Conservation (phyloP, 2,888 invertebrate species). For the Pyralis farinalis region DNA sequence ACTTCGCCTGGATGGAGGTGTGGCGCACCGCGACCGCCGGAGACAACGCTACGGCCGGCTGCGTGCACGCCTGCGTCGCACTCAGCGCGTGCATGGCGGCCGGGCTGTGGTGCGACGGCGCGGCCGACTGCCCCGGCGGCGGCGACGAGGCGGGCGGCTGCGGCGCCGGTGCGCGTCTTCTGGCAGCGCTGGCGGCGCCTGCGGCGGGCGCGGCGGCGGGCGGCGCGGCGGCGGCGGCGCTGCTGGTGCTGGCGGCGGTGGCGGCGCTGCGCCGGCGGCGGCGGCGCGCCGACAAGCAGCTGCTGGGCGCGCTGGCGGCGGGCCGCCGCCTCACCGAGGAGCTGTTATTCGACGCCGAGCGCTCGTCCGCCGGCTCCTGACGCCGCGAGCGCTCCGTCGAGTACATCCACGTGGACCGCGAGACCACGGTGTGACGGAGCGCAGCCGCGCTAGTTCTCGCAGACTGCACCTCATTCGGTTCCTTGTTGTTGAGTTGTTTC, state of each 20-base stretch:
- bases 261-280: conserved; percentile 80
- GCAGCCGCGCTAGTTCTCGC: conserved; percentile 22
- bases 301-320: conserved; percentile 81
- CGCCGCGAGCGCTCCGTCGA: conserved; percentile 94
- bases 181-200: conserved; percentile 84
- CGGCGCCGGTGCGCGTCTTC: conserved; percentile 71
- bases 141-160: conserved; percentile 79
- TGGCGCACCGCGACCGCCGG: conserved; percentile 25
- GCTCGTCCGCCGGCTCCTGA: conserved; percentile 86
- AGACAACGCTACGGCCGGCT: conserved; percentile 45
- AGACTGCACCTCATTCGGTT: conserved; percentile 4
- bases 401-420: conserved; percentile 95
- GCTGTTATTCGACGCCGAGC: conserved; percentile 83
- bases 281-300: conserved; percentile 81
- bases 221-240: conserved; percentile 75
- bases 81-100: conserved; percentile 89
- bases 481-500: conserved; percentile 6
- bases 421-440: conserved; percentile 92
- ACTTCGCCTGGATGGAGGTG: conserved; percentile 84
- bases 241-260: conserved; percentile 46
- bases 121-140: conserved; percentile 53
- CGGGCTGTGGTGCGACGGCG: conserved; percentile 88
- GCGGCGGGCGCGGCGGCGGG: conserved; percentile 49
- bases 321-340: conserved; percentile 86
- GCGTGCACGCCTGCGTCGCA: conserved; percentile 82